Conservation (phyloP, 2,113 vertebrate genomes). For the Echinops telfairi region DNA sequence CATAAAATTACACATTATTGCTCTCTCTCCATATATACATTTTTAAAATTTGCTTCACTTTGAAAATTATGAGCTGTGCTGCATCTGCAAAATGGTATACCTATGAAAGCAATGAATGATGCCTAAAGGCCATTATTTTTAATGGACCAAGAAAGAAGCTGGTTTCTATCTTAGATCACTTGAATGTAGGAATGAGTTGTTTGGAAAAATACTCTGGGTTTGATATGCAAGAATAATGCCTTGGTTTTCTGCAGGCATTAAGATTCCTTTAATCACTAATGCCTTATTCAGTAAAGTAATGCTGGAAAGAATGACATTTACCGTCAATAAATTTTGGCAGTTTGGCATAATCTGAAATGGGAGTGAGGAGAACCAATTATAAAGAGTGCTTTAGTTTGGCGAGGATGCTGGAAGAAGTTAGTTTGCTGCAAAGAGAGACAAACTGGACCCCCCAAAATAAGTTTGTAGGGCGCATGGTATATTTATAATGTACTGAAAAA, state of each 20-base stretch:
- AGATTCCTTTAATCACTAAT: conserved; percentile 7
- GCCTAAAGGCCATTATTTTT: conserved; percentile 49
- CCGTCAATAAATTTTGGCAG: conserved; percentile 44
- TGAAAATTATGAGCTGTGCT: conserved; percentile 12
- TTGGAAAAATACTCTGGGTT: conserved; percentile 61
- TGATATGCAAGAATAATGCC: conserved; percentile 50
- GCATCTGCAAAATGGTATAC: background rate
- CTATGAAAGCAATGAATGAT: background rate
- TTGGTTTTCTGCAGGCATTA: conserved; percentile 28
- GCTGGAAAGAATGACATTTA: conserved; percentile 45
- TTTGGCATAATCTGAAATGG: conserved; percentile 56
- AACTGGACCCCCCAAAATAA: conserved; percentile 33
- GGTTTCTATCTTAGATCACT: conserved; percentile 55
- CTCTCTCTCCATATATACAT: background rate
- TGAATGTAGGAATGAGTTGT: background rate
- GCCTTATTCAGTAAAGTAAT: conserved; percentile 50
- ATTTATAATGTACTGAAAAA: conserved; percentile 42
- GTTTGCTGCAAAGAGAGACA: conserved; percentile 18
- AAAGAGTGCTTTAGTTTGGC: conserved; percentile 60
- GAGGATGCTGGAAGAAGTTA: background rate
- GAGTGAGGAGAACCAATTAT: conserved; percentile 49
- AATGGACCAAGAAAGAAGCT: conserved; percentile 56
- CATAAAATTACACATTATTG: background rate
- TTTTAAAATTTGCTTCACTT: conserved; percentile 33
- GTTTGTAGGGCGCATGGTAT: conserved; percentile 29